Evolutionary conservation across 30 jellyfish, hydroid and myxozoan species (phyloP), one percentile per base, ranked within the genome.

Genomic region (Aurelia coerulea): DNA sequence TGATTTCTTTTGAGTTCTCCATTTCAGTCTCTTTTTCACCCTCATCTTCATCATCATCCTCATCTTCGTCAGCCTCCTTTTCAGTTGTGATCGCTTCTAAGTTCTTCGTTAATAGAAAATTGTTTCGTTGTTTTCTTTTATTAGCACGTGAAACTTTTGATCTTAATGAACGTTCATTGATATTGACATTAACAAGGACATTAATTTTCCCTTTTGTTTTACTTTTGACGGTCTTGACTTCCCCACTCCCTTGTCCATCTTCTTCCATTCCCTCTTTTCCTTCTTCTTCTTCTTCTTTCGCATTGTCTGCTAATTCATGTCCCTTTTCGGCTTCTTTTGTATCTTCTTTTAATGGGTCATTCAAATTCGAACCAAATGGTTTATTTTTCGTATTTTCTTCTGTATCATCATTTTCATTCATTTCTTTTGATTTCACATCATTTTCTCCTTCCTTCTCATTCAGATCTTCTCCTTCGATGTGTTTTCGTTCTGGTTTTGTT

Each of bases 101-200:
- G 18, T n/a, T 83, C 15, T 29, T 64, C 67, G n/a, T 73, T 71
- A 12, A 62, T 60, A 75, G 49, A 6, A 29, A 14, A 5, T 50
- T 65, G 15, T 67, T 34, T 54, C 37, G 53, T 65, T 50, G 76
- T 63, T 58, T 53, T 34, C 51, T 74, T 63, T 74, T 84, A 62
- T 54, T 46, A 7, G 93, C 81, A 72, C 65, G 95, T 16, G 90
- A 76, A 13, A 78, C 89, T 49, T 76, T 78, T 5, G 95, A 86
- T 76, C 95, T 67, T 9, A 94, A 54, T 5, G 99, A 88, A 14
- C 99, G 81, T 73, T 90, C 98, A 60, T 95, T 95, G 3, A 95
- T 95, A 85, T 95, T 95, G 5, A 95, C 99, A 87, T 95, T 95
- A 1, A 95, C 99, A 49, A 90, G 93, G 14, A 95, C 99, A 59